Percentiles rank a stretch among this genome's conserved stretches.
Evolutionary conservation across 2,113 vertebrate genomes (phyloP).

Genomic region (Noctilio leporinus): DNA sequence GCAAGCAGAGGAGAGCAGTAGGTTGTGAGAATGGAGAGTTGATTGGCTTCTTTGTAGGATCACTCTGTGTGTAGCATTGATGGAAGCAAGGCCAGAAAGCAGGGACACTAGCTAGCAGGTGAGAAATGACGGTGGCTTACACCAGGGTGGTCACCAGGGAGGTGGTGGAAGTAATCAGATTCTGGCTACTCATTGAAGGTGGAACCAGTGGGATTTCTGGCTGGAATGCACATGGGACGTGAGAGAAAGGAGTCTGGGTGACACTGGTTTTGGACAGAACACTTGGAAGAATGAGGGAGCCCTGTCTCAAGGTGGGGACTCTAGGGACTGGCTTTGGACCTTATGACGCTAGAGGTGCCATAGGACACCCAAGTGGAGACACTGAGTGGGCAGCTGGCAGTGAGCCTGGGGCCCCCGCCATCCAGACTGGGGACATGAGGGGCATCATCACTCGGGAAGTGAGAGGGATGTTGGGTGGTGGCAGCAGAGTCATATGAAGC

Average conservation of each 20-base stretch:
- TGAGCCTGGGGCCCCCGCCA: background rate
- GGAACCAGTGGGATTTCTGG: background rate
- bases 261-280: background rate
- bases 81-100: background rate
- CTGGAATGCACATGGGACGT: background rate
- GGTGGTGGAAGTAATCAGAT: background rate
- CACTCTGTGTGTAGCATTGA: fast-evolving
- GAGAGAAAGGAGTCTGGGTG: background rate
- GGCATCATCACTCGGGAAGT: background rate
- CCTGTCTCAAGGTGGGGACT: background rate
- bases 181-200: background rate
- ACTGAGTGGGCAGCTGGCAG: background rate
- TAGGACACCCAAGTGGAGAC: background rate
- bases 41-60: fast-evolving
- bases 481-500: background rate
- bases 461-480: background rate
- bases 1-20: fast-evolving
- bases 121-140: fast-evolving
- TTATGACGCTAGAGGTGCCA: fast-evolving
- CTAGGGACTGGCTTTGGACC: background rate
- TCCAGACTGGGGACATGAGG: background rate
- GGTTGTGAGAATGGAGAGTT: background rate
- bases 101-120: background rate
- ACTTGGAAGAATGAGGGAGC: background rate
- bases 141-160: fast-evolving